Base-by-base conservation (phyloP, 1,140 invertebrate species). In the Hermetia illucens region DNA sequence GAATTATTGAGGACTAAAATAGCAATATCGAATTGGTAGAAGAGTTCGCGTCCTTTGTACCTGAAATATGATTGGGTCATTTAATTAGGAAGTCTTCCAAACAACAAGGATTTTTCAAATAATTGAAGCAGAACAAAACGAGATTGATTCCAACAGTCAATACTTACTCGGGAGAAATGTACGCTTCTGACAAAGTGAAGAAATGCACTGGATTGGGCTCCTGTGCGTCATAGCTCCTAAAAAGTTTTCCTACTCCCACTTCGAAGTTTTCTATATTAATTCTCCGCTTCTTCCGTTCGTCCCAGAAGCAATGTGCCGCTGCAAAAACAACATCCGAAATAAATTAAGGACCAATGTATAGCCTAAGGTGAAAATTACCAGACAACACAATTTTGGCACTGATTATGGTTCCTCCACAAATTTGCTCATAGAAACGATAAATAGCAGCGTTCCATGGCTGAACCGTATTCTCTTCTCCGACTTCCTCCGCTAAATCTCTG, bases 371-470 rank as follows among this genome's bases (percentile, higher is more conserved):
- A 36, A 39, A 45, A 36, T 48, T 47, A 57, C 48, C 52, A 31
- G 54, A 47, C 24, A 55, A 19, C 8, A 52, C 41, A 21, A 53
- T 29, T 44, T 48, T 50, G 33, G 35, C 40, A 38, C 32, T 52
- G 27, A 58, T 45, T 16, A 56, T 41, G 24, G 52, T 43, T 16
- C 52, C 49, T 9, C 43, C 49, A 35, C 55, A 58, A 31, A 51
- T 47, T 39, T 55, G 47, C 10, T 21, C 10, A 5, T 42, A 37
- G 21, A 49, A 48, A 18, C 31, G 22, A 45, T 59, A 65, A 29
- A 65, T 44, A 1, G 51, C 62, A 13, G 49, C 49, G 31, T 61
- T 49, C 60, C 63, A 64, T 5, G 58, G 61, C 41, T 61, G 59
- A 29, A 51, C 25, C 0, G 52, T 58, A 8, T 49, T 25, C 36